phyloP scores from a whole-genome alignment of 2,888 invertebrate genomes.

The Achlya flavicornis region DNA sequence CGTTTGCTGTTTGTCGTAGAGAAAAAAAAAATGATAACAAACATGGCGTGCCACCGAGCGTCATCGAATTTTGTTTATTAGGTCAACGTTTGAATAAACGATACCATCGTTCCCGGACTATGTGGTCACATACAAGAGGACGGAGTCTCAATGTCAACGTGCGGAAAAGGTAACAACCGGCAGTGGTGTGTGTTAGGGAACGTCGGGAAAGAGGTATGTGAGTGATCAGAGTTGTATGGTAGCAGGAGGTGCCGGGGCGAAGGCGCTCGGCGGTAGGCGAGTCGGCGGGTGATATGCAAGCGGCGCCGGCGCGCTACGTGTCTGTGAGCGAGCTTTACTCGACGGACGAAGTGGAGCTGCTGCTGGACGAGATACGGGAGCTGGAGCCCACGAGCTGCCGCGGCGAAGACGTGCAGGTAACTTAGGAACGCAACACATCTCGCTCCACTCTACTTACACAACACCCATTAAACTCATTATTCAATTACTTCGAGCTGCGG shows the following conservation, averaged over 20 bases:
- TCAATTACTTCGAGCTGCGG: no score
- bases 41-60: slow-evolving; percentile 75
- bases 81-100: slow-evolving; percentile 40
- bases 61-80: slow-evolving; percentile 63
- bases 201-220: slow-evolving; percentile 28
- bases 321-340: slow-evolving; percentile 82
- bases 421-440: background rate
- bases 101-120: slow-evolving; percentile 47
- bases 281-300: slow-evolving; percentile 76
- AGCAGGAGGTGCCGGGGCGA: slow-evolving; percentile 65
- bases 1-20: no score
- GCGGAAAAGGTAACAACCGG: slow-evolving; percentile 54
- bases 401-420: slow-evolving; percentile 77
- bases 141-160: slow-evolving; percentile 58
- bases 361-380: slow-evolving; percentile 81
- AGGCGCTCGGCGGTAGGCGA: slow-evolving; percentile 65
- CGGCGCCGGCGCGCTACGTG: slow-evolving; percentile 82
- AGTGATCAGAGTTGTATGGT: slow-evolving; percentile 25
- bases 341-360: slow-evolving; percentile 83
- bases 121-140: slow-evolving; percentile 56
- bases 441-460: background rate
- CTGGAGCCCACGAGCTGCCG: slow-evolving; percentile 81
- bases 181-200: slow-evolving; percentile 11
- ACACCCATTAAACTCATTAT: no score
- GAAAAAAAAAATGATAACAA: slow-evolving; percentile 71